Evolutionary conservation across 2,797 vertebrate species (phyloP).

Genomic region (Muscicapa comitata): DNA sequence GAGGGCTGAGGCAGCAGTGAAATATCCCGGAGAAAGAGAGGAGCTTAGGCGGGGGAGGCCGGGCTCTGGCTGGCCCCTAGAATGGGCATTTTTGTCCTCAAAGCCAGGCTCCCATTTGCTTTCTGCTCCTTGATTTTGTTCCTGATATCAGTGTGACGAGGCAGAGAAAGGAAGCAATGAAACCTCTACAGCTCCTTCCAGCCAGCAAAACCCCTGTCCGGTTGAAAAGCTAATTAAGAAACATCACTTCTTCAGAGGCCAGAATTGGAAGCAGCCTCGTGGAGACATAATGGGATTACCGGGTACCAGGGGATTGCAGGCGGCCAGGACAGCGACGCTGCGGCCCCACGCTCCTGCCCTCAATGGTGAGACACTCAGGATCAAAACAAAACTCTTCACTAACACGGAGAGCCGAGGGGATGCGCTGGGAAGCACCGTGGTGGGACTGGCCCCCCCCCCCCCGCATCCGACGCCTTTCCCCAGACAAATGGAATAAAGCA

Average conservation of each 20-base stretch:
- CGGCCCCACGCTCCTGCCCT: not conserved
- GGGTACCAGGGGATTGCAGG: not conserved
- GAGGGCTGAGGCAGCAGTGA: not conserved
- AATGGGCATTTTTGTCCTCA: not conserved
- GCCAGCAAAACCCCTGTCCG: not conserved
- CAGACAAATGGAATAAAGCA: not conserved
- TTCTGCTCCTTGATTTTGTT: not conserved
- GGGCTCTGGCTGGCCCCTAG: accelerated
- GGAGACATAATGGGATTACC: slow-evolving; percentile 61
- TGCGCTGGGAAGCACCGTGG: accelerated
- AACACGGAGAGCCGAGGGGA: accelerated
- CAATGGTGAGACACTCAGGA: not conserved
- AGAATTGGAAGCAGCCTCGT: slow-evolving; percentile 39
- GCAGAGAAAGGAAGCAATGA: not conserved
- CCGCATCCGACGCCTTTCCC: accelerated
- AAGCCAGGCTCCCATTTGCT: not conserved
- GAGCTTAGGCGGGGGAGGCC: accelerated
- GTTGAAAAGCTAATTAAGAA: slow-evolving; percentile 49
- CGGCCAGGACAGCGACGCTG: not conserved
- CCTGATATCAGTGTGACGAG: accelerated
- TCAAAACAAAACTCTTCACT: accelerated
- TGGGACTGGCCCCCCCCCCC: not conserved
- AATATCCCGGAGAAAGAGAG: not conserved
- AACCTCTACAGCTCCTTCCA: not conserved
- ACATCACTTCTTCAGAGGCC: slow-evolving; percentile 48